Percentiles rank a stretch among this genome's conserved stretches.
Evolutionary conservation across 2,888 invertebrate genomes (phyloP).

Genomic region (Nomada fucata): DNA sequence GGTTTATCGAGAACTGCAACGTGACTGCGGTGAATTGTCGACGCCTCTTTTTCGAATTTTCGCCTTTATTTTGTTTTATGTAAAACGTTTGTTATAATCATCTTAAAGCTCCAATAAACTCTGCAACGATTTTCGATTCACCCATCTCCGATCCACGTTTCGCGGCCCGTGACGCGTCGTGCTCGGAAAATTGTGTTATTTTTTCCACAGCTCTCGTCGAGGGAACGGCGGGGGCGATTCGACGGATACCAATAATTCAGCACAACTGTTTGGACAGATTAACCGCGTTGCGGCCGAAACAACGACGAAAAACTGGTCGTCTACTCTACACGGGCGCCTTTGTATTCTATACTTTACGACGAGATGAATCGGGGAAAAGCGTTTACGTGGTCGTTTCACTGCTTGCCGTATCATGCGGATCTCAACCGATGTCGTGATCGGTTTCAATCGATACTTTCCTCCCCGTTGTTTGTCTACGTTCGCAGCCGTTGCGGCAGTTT

Average conservation of each 20-base stretch:
- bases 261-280: conserved; percentile 28
- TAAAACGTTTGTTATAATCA: too few species aligned
- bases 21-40: too few species aligned
- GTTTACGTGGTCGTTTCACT: not conserved
- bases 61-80: too few species aligned
- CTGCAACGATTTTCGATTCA: too few species aligned
- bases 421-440: not conserved
- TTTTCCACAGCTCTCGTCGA: not conserved
- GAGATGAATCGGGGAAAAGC: conserved; percentile 14
- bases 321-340: conserved; percentile 4
- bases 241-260: conserved; percentile 16
- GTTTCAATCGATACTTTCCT: conserved; percentile 8
- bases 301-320: conserved; percentile 24
- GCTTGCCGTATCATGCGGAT: not conserved
- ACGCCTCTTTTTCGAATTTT: too few species aligned
- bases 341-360: conserved; percentile 18
- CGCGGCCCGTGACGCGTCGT: too few species aligned
- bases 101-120: too few species aligned
- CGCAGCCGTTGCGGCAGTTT: not conserved
- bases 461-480: not conserved
- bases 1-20: too few species aligned
- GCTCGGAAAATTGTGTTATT: not conserved
- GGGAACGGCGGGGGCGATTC: not conserved
- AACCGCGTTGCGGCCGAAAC: conserved; percentile 8
- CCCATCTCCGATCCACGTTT: too few species aligned